Percentiles rank a stretch among this genome's conserved stretches.
These are phyloP conservation scores for Dinoponera quadriceps DNA, from an alignment of 1,140 invertebrate genomes.

Conservation along the genomic window DNA sequence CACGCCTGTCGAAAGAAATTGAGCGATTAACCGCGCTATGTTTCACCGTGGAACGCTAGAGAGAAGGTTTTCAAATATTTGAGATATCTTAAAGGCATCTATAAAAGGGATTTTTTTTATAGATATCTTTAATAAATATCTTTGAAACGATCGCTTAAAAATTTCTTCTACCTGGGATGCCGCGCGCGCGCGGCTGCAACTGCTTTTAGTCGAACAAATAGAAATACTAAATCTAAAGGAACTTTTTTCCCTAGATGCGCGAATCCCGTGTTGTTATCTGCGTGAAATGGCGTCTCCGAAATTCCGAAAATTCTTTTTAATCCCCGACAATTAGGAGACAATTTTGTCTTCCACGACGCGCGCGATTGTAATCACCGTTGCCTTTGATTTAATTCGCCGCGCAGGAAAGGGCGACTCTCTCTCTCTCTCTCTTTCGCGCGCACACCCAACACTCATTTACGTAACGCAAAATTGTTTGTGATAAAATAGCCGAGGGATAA, in stretches of 20 bases:
- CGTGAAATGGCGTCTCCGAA: slow-evolving; percentile 7
- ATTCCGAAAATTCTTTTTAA: not conserved
- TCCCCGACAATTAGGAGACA: not conserved
- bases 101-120: too few species aligned
- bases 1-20: slow-evolving; percentile 6
- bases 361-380: not conserved
- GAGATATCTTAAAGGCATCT: too few species aligned
- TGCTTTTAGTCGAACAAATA: too few species aligned
- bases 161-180: too few species aligned
- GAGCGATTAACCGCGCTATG: too few species aligned
- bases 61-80: too few species aligned
- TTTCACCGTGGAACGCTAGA: not conserved
- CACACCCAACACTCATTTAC: too few species aligned
- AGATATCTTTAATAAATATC: too few species aligned
- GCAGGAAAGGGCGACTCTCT: not conserved
- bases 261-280: not conserved
- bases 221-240: too few species aligned
- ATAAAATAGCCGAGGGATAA: slow-evolving; percentile 1
- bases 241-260: too few species aligned
- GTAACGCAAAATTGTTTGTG: not conserved
- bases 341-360: not conserved
- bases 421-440: not conserved
- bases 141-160: too few species aligned
- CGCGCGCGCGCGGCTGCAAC: too few species aligned
- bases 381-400: not conserved